phyloP scores from a whole-genome alignment of 2,888 invertebrate species.

The Eilema caniola region DNA sequence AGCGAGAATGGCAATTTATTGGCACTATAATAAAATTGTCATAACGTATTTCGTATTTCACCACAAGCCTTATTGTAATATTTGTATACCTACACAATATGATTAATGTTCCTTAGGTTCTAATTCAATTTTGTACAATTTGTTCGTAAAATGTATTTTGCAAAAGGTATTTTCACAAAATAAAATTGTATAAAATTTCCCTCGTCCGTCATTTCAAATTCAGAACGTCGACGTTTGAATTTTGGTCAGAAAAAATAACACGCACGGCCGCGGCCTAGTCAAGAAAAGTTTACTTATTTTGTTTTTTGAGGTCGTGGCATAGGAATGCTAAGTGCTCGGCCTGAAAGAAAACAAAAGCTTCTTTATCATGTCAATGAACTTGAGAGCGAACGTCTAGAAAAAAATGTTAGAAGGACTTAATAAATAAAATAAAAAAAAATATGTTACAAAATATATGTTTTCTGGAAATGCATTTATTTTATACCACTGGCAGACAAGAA shows the following conservation, averaged over 20 bases:
- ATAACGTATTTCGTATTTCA: neutral
- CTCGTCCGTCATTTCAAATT: slow-evolving; percentile 17
- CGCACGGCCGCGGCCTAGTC: slow-evolving; percentile 40
- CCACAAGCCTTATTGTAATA: neutral
- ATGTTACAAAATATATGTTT: neutral
- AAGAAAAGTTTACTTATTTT: slow-evolving; percentile 22
- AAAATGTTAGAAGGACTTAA: slow-evolving; percentile 15
- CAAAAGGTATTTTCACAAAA: slow-evolving; percentile 4
- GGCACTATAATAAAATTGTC: neutral
- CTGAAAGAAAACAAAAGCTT: slow-evolving; percentile 21
- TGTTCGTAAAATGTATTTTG: slow-evolving; percentile 1
- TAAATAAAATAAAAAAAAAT: too few relatives aligned
- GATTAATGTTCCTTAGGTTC: slow-evolving; percentile 7
- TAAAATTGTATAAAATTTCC: slow-evolving; percentile 2
- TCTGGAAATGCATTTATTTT: slow-evolving; percentile 19
- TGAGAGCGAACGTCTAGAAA: slow-evolving; percentile 27
- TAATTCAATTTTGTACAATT: slow-evolving; percentile 15
- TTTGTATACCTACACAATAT: neutral
- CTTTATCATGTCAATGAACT: slow-evolving; percentile 42
- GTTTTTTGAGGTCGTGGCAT: slow-evolving; percentile 21
- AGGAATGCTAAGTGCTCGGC: slow-evolving; percentile 30
- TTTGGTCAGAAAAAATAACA: slow-evolving; percentile 31
- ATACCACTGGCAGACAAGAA: too few relatives aligned
- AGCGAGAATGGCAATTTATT: too few relatives aligned
- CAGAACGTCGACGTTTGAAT: slow-evolving; percentile 23